phyloP scores from a whole-genome alignment of 2,888 invertebrate genomes.

The Eupeodes latifasciatus region DNA sequence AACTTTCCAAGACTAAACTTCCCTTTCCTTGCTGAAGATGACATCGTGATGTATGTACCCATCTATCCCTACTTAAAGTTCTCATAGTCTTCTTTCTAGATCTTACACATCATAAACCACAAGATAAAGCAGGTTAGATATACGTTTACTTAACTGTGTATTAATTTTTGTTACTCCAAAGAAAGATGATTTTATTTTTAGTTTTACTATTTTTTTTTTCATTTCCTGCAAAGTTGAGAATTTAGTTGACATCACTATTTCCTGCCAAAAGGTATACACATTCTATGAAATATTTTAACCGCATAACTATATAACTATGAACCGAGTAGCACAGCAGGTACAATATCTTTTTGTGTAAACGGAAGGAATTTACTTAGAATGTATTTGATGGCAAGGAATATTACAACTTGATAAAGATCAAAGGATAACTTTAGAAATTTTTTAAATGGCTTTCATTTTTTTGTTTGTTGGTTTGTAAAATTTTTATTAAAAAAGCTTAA shows the following conservation, averaged over 20 bases:
- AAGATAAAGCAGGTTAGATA: no score
- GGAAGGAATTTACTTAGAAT: constrained; percentile 10
- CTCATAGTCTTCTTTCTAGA: not conserved
- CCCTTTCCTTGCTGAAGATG: not conserved
- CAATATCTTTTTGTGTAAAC: not conserved
- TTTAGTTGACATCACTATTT: constrained; percentile 28
- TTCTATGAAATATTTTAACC: constrained; percentile 2
- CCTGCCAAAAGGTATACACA: constrained; percentile 1
- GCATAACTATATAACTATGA: not conserved
- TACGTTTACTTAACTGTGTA: not conserved
- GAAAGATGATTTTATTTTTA: not conserved
- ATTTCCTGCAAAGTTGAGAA: constrained; percentile 2
- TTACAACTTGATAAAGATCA: constrained; percentile 2
- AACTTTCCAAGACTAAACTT: not conserved
- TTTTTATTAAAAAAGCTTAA: no score
- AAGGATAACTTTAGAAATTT: not conserved
- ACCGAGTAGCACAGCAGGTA: no score
- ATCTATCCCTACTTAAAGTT: no score
- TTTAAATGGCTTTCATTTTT: no score
- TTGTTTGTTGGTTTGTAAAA: no score
- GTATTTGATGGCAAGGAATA: constrained; percentile 10
- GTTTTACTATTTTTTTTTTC: not conserved
- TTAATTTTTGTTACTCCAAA: not conserved
- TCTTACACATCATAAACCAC: not conserved
- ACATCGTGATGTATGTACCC: not conserved